Base-by-base conservation (phyloP, 1,140 invertebrate species). In the Colletes gigas region DNA sequence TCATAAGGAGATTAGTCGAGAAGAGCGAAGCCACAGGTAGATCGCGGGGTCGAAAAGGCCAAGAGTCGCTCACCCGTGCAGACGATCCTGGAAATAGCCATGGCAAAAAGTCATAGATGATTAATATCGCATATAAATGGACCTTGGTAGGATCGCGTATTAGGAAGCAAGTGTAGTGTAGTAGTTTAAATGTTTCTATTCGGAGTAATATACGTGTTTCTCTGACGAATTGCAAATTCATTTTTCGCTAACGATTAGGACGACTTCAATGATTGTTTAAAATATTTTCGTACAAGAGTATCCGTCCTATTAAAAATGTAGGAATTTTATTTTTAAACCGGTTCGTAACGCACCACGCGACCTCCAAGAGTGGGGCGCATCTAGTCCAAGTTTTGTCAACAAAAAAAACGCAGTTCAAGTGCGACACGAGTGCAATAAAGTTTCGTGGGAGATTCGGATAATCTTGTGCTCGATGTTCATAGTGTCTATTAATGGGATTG, bases 61-160 rank as follows among this genome's bases (percentile, higher is more conserved):
- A 77, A 54, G 14, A 84, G 67, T 85, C 69, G 50, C 66, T 82
- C 59, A 68, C 63, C 62, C 70, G 62, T 63, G 68, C 62, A n/a
- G 62, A 30, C 60, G 72, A 85, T 85, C 71, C 71, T 70, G 76
- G 82, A 84, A 84, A 77, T 74, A 69, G 41, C 19, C 30, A 30
- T 47, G 19, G 66, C 4, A 54, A 74, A 65, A 70, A 57, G 44
- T 57, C 15, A 66, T 57, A 30, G 19, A 7, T 47, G 41, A 69
- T 77, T 47, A 69, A 77, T 76, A 68, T 57, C 15, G 1, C 4
- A 41, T 41, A 21, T 1, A 21, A 44, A 66, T 9, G 4, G 8
- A 30, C 3, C 14, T 54, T 21, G 30, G 3, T 9, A 60, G 47
- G 44, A 30, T 60, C n/a, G 4, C n/a, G 8, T 44, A 44, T 47